These are phyloP conservation scores for Heterotis niloticus DNA, from an alignment of 2,113 vertebrate species.

Conservation along the genomic window DNA sequence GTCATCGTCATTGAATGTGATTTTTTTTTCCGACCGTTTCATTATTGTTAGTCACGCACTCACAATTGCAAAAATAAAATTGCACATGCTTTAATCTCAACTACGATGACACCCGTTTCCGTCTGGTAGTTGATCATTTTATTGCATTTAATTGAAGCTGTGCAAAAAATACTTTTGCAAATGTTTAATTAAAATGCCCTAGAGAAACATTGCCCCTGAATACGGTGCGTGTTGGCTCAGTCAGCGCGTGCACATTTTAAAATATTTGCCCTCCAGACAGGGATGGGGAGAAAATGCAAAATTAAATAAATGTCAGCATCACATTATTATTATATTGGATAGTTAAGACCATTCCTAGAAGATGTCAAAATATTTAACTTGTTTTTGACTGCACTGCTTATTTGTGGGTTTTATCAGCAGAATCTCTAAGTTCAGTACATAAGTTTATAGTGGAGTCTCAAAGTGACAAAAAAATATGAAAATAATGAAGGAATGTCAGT, in stretches of 20 bases:
- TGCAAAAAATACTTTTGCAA: neutral
- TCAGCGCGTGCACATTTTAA: neutral
- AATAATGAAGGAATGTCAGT: no score
- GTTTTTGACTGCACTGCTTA: no score
- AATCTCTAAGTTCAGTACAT: no score
- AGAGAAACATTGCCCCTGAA: neutral
- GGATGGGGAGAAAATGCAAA: neutral
- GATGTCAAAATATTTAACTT: neutral
- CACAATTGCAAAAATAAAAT: no score
- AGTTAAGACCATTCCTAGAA: neutral
- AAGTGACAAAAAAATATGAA: no score
- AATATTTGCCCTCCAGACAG: neutral
- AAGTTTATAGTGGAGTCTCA: no score
- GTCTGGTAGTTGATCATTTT: neutral
- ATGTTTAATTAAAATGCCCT: neutral
- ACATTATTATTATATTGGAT: neutral
- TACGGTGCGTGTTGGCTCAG: conserved; percentile 1
- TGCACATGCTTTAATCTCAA: no score
- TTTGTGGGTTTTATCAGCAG: no score
- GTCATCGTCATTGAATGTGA: no score
- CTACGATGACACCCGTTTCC: no score
- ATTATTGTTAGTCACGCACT: no score
- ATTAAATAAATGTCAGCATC: neutral
- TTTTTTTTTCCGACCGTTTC: no score
- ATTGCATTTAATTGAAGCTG: neutral